Evolutionary conservation across 1,140 invertebrate genomes (phyloP).

Genomic region (Scaptomyza pallida): DNA sequence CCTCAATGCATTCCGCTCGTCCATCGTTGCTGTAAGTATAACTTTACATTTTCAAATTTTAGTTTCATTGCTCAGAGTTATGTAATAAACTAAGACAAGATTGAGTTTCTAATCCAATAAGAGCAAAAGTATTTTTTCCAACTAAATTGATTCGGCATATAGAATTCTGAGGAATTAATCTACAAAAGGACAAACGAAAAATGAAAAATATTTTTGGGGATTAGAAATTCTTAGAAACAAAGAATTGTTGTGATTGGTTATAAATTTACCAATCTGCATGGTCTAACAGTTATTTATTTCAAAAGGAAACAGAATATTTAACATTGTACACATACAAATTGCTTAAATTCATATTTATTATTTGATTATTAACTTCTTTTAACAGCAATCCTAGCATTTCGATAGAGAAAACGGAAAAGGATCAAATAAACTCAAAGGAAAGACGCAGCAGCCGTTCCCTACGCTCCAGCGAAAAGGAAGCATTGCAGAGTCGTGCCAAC

Average conservation of each 20-base stretch:
- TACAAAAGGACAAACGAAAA: too few relatives aligned
- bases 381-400: slow-evolving; percentile 76
- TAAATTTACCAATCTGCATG: too few relatives aligned
- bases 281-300: too few relatives aligned
- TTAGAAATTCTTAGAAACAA: too few relatives aligned
- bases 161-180: too few relatives aligned
- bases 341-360: background rate
- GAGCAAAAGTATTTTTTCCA: too few relatives aligned
- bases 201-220: too few relatives aligned
- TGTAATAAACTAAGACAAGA: background rate
- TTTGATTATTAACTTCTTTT: background rate
- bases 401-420: slow-evolving; percentile 82
- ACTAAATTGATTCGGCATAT: too few relatives aligned
- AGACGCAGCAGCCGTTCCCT: slow-evolving; percentile 75
- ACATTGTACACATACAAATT: too few relatives aligned
- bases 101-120: background rate
- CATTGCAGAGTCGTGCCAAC: slow-evolving; percentile 88
- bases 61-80: background rate
- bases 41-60: background rate
- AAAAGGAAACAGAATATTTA: too few relatives aligned
- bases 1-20: slow-evolving; percentile 36
- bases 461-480: slow-evolving; percentile 84
- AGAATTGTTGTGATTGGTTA: too few relatives aligned
- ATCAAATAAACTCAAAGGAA: slow-evolving; percentile 79
- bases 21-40: slow-evolving; percentile 66